Conservation (phyloP, 2,113 vertebrate species). For the Neofelis nebulosa region DNA sequence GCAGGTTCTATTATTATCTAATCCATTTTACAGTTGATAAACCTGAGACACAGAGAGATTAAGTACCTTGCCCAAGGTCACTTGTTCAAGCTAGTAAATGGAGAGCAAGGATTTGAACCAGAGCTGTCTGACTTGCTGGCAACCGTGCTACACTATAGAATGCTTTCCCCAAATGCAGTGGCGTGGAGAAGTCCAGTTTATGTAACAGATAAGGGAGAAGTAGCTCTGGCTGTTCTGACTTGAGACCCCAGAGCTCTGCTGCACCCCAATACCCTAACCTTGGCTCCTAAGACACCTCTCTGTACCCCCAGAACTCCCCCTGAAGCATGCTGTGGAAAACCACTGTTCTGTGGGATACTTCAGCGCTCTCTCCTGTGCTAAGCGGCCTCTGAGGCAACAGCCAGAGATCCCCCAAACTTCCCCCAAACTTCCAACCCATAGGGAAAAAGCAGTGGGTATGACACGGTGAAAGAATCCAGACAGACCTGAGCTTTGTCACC, state of each 20-base stretch:
- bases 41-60: not conserved
- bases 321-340: not conserved
- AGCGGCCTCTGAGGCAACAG: not conserved
- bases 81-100: not conserved
- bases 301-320: too few species aligned
- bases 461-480: not conserved
- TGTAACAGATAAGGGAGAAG: not conserved
- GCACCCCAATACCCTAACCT: fast-evolving
- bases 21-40: not conserved
- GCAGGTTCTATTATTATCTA: not conserved
- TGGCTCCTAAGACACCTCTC: not conserved
- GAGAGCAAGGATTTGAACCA: not conserved
- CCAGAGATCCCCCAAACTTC: not conserved
- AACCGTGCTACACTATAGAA: fast-evolving
- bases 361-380: not conserved
- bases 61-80: not conserved
- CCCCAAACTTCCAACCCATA: not conserved
- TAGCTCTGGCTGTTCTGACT: not conserved
- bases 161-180: not conserved
- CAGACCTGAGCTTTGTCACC: too few species aligned
- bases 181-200: not conserved
- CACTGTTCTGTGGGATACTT: too few species aligned
- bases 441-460: not conserved
- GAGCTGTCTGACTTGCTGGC: not conserved
- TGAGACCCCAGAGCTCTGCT: not conserved